Base-by-base conservation (phyloP, 1,140 invertebrate genomes). In the Scaptomyza montana region DNA sequence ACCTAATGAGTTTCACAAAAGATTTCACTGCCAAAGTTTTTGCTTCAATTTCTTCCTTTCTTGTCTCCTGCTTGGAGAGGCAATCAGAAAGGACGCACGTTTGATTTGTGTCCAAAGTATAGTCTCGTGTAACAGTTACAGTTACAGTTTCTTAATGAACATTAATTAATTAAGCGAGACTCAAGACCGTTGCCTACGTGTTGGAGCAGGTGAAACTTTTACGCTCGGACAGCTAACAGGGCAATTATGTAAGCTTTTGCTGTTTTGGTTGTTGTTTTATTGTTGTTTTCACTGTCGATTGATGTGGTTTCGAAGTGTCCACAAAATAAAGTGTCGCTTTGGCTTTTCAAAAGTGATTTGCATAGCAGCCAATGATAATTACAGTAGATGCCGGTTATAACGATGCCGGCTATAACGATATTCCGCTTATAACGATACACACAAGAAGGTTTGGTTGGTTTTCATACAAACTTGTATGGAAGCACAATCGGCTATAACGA, bases 101-200 rank as follows among this genome's bases (percentile, higher is more conserved):
- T 79, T 87, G 82, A 89, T 87, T 89, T 89, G 82, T 87, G 77
- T 80, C 72, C 68, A 62, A 61, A 65, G 45, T 56, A 55, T 63
- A 45, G 47, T 50, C 72, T 45, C 28, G 50, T 69, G 74, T 62
- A 43, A 47, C 30, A 70, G 62, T 60, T 62, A 86, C 81, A 72
- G 78, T 73, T 68, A 69, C 71, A 62, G 50, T 69, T 53, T 75
- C 64, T 67, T 86, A 86, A 86, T 87, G 81, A 86, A 78, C 82
- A 87, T 80, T 86, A 86, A 86, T 86, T 86, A 87, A 87, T 87
- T 87, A 87, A 60, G 72, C 49, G 25, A 50, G 65, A 68, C 73
- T 72, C 53, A 45, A 60, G 67, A 47, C 25, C 33, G 21, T 5
- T 46, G 54, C 21, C 65, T 68, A 77, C 71, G 74, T 86, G 70